These are phyloP conservation scores for Gibbula magus DNA, from an alignment of 2,888 invertebrate genomes.

Conservation along the genomic window DNA sequence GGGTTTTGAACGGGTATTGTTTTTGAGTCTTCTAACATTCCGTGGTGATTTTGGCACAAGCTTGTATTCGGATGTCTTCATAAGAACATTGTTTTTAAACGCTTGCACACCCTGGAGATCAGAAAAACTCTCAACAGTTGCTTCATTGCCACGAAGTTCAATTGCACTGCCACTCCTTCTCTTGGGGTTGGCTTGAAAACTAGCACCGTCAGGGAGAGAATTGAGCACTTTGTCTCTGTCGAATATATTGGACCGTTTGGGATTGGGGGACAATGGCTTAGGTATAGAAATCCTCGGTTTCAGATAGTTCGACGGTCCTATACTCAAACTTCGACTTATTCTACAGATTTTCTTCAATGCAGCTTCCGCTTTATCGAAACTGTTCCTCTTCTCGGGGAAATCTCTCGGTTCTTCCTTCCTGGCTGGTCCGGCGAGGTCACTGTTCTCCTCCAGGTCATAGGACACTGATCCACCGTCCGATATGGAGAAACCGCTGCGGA, in stretches of 20 bases:
- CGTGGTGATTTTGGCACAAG: slow-evolving; percentile 5
- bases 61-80: neutral
- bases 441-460: slow-evolving; percentile 47
- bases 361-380: slow-evolving; percentile 36
- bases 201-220: neutral
- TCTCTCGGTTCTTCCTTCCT: neutral
- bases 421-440: slow-evolving; percentile 30
- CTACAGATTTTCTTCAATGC: slow-evolving; percentile 38
- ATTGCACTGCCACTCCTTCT: slow-evolving; percentile 11
- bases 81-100: slow-evolving; percentile 9
- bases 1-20: neutral
- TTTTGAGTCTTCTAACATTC: neutral
- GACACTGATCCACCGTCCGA: slow-evolving; percentile 56
- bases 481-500: slow-evolving; percentile 54
- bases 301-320: slow-evolving; percentile 22
- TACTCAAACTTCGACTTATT: slow-evolving; percentile 33
- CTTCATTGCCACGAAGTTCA: neutral
- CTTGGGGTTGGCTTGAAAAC: neutral
- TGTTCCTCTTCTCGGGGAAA: slow-evolving; percentile 32
- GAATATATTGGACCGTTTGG: slow-evolving; percentile 17
- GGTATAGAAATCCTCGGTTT: neutral
- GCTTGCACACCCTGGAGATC: neutral
- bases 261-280: neutral
- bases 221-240: slow-evolving; percentile 7
- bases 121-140: neutral